These are phyloP conservation scores for Clarias batrachus DNA, from an alignment of 2,113 vertebrate species.

Conservation along the genomic window DNA sequence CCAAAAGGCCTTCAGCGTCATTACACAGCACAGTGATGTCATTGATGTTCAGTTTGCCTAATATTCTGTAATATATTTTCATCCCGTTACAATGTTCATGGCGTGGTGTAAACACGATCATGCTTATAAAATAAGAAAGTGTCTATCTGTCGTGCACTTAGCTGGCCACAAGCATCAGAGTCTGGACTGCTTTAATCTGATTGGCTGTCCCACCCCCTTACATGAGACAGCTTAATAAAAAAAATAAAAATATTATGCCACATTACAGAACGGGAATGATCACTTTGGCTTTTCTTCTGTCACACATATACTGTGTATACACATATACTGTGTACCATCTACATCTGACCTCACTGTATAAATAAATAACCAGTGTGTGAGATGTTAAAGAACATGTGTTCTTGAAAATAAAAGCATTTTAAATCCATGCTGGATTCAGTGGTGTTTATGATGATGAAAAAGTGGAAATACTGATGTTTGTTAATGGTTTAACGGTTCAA, in stretches of 20 bases:
- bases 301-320: slow-evolving; percentile 41
- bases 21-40: not conserved
- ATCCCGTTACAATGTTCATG: not conserved
- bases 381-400: slow-evolving; percentile 16
- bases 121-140: not conserved
- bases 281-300: not conserved
- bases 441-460: slow-evolving; percentile 1
- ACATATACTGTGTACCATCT: too few relatives aligned
- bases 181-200: not conserved
- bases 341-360: slow-evolving; percentile 48
- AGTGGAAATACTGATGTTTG: not conserved
- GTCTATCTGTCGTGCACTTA: not conserved
- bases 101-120: not conserved
- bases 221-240: not conserved
- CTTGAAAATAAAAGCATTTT: slow-evolving; percentile 10
- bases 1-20: not conserved
- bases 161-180: not conserved
- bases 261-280: not conserved
- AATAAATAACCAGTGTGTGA: slow-evolving; percentile 15
- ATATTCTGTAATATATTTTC: not conserved
- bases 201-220: not conserved
- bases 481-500: not conserved
- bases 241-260: not conserved
- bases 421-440: not conserved
- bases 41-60: not conserved